These are phyloP conservation scores for Brienomyrus brachyistius DNA, from an alignment of 2,113 vertebrate species.

Conservation along the genomic window DNA sequence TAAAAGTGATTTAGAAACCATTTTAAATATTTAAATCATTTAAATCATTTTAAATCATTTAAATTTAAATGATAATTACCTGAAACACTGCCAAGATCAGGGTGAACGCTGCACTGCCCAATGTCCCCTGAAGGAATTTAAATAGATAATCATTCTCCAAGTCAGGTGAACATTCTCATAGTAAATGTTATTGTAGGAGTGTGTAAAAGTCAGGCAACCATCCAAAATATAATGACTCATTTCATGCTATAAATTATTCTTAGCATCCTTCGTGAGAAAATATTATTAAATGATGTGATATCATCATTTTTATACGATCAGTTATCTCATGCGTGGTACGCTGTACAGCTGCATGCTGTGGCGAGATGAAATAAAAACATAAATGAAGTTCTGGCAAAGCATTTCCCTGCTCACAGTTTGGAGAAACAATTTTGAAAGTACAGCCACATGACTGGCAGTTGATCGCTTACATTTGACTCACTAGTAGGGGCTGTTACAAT, in stretches of 20 bases:
- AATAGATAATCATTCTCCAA: neutral
- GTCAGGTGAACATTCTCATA: neutral
- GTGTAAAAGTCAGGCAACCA: neutral
- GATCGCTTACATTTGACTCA: no score
- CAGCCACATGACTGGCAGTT: no score
- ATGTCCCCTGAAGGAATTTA: neutral
- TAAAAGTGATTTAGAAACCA: neutral
- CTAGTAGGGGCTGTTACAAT: no score
- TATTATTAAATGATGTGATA: neutral
- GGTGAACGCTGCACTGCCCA: neutral
- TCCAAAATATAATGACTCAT: neutral
- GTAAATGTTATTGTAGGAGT: neutral
- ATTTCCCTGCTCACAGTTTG: no score
- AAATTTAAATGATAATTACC: neutral
- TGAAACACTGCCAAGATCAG: neutral
- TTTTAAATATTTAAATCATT: neutral
- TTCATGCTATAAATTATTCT: neutral
- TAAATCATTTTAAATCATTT: neutral
- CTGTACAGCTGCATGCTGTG: neutral
- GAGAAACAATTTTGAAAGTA: no score
- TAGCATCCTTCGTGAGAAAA: neutral
- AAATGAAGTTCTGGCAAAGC: no score
- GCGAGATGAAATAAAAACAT: neutral
- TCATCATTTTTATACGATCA: neutral
- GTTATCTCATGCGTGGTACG: neutral